These are phyloP conservation scores for Chrysomela aeneicollis DNA, from an alignment of 2,888 invertebrate genomes.

Conservation along the genomic window DNA sequence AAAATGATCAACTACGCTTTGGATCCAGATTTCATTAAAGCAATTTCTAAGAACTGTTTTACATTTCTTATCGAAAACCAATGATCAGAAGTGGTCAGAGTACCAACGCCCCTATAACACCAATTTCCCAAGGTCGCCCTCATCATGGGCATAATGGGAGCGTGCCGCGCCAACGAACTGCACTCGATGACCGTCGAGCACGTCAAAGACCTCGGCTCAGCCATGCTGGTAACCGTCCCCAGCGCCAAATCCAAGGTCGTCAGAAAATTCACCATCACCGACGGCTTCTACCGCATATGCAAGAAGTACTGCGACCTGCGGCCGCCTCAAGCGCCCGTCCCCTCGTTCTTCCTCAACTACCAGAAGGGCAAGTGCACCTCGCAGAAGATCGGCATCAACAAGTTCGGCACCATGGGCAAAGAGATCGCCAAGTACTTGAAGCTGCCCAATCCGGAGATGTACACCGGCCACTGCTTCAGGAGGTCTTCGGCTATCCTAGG, in stretches of 20 bases:
- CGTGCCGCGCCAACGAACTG: constrained; percentile 33
- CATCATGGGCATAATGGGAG: constrained; percentile 34
- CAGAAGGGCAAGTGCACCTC: constrained; percentile 33
- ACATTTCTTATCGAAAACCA: no score
- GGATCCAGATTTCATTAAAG: no score
- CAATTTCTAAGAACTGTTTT: no score
- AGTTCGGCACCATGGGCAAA: constrained; percentile 3
- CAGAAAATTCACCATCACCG: constrained; percentile 35
- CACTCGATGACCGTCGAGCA: constrained; percentile 31
- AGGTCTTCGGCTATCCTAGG: constrained; percentile 19
- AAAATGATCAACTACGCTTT: no score
- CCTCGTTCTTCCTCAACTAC: constrained; percentile 35
- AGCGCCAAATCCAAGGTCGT: constrained; percentile 26
- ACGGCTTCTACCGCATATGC: constrained; percentile 28
- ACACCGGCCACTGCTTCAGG: constrained; percentile 19
- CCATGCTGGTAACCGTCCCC: constrained; percentile 32
- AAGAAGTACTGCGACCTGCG: constrained; percentile 34
- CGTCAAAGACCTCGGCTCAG: constrained; percentile 32
- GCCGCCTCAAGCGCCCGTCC: constrained; percentile 14
- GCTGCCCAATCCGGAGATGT: constrained; percentile 8
- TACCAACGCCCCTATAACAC: neutral
- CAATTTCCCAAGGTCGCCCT: constrained; percentile 32
- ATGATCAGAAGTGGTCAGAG: no score
- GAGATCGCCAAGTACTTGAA: constrained; percentile 7
- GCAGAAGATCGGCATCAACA: constrained; percentile 24